Base-by-base conservation (phyloP, 2,888 invertebrate species). In the Ectropis crepuscularia region DNA sequence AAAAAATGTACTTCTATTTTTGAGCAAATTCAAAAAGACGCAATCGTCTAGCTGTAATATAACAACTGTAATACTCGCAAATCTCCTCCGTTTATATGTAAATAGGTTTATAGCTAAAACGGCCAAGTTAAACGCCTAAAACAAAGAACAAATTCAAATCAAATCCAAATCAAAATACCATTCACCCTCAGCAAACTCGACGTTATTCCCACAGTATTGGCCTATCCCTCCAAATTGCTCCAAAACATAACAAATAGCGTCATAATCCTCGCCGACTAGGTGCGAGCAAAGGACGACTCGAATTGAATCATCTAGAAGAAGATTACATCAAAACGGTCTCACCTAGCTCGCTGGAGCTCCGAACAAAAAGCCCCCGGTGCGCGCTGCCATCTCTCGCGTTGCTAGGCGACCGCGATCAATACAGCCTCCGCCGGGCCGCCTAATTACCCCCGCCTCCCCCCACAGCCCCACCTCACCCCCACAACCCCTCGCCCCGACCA, bases 401-500 rank as follows among this genome's bases (percentile, higher is more conserved):
- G 92, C 92, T 90, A 89, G 89, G 92, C 86, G 82, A 92, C 92
- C 86, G 82, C 85, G 92, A 92, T 92, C 92, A 87, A 92, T 92
- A 90, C 92, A 92, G 92, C 92, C 92, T 91, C 92, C 91, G 89
- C 90, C 91, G 88, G 92, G 90, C 87, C 88, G 87, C 92, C 90
- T 92, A 92, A 92, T 92, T 92, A 90, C 89, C 87, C 81, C 79
- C 75, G 80, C 74, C 69, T 69, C 74, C 69, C 60, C 65, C 46
- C 53, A 36, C 45, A 9, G 65, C 70, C 68, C 72, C 65, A 68
- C 73, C 67, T 70, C 65, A 73, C 71, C 71, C 66, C 66, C 72
- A 63, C 67, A 73, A 65, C 71, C 65, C 75, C 72, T 70, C 68
- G 67, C 67, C 53, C 80, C 77, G 80, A 73, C 81, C 81, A 82